Conservation (phyloP, 2,113 vertebrate species). For the Cebidichthys violaceus region DNA sequence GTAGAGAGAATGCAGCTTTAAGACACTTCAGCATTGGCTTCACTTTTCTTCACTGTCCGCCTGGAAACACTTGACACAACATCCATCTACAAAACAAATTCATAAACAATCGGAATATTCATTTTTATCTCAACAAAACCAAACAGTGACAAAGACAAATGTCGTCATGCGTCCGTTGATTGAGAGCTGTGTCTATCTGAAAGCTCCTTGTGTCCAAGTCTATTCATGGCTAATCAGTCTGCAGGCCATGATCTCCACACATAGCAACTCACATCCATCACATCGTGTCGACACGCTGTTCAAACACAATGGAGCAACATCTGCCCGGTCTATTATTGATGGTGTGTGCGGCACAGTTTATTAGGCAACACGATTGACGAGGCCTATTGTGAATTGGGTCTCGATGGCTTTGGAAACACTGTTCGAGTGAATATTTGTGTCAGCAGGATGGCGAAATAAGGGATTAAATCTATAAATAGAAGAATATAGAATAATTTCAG, state of each 20-base stretch:
- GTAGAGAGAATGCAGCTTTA: too few species aligned
- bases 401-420: too few species aligned
- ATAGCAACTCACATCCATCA: constrained; percentile 13
- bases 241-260: not conserved
- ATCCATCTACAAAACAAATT: not conserved
- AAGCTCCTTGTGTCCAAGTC: constrained; percentile 3
- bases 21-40: too few species aligned
- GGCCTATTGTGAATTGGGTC: too few species aligned
- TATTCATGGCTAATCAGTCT: constrained; percentile 18
- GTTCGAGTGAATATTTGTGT: too few species aligned
- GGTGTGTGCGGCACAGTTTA: not conserved
- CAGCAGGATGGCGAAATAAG: too few species aligned
- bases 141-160: not conserved
- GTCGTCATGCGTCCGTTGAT: not conserved
- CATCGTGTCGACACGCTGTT: not conserved
- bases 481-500: too few species aligned
- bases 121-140: not conserved
- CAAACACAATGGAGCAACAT: constrained; percentile 11
- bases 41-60: too few species aligned
- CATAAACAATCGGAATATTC: not conserved
- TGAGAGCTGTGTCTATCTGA: not conserved
- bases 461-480: not conserved
- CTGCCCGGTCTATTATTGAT: not conserved
- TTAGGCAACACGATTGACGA: not conserved
- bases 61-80: too few species aligned